phyloP scores from a whole-genome alignment of 2,888 invertebrate genomes.

The Andricus quercusramuli region DNA sequence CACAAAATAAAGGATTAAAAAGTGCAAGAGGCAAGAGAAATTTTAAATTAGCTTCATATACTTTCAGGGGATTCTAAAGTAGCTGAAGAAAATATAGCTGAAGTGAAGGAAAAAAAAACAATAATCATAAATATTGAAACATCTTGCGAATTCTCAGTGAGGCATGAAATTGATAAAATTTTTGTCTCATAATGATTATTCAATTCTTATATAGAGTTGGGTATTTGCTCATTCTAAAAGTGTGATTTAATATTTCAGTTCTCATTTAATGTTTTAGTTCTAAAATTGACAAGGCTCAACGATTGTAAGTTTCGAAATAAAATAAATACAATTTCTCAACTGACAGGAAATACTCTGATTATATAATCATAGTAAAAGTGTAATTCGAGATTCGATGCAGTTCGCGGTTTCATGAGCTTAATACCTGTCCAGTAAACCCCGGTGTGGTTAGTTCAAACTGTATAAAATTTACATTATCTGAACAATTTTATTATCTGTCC shows the following conservation, averaged over 20 bases:
- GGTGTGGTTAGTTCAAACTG: slow-evolving; percentile 22
- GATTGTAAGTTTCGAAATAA: not conserved
- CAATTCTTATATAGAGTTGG: no score
- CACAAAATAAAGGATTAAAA: not conserved
- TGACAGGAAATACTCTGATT: slow-evolving; percentile 9
- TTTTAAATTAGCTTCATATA: not conserved
- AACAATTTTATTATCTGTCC: not conserved
- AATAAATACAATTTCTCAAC: slow-evolving; percentile 2
- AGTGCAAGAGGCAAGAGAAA: not conserved
- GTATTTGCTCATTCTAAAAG: no score
- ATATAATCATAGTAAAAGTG: slow-evolving; percentile 33
- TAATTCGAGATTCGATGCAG: slow-evolving; percentile 17
- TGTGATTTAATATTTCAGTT: no score
- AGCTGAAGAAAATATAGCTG: not conserved
- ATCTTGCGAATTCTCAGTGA: not conserved
- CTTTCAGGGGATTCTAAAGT: not conserved
- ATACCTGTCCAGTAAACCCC: slow-evolving; percentile 10
- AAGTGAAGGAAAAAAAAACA: not conserved
- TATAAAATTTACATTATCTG: slow-evolving; percentile 13
- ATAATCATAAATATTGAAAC: not conserved
- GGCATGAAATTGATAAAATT: no score
- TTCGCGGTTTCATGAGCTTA: slow-evolving; percentile 21
- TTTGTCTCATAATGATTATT: no score
- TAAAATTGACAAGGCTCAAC: no score
- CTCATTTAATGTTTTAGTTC: no score